Conservation (phyloP, 64 coral and sea anemone genomes). For the Acropora tenuis region DNA sequence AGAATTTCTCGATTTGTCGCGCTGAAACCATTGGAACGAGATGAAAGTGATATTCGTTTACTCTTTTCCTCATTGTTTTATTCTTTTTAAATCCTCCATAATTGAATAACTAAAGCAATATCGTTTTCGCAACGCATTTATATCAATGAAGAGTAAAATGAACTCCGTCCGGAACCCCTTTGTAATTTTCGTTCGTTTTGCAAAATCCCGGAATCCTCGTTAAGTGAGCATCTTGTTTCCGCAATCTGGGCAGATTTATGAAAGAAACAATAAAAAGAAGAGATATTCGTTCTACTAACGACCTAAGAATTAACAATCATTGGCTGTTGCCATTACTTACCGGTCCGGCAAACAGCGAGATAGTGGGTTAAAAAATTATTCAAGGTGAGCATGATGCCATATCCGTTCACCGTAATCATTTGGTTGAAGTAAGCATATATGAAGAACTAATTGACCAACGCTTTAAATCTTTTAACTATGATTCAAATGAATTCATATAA, state of each 20-base stretch:
- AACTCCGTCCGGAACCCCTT: background rate
- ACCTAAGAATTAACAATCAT: background rate
- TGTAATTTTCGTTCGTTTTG: constrained; percentile 11
- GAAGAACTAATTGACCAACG: too few species aligned
- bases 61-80: background rate
- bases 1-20: too few species aligned
- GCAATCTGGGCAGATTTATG: background rate
- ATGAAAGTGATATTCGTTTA: background rate
- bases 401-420: too few species aligned
- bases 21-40: too few species aligned
- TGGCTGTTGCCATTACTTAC: too few species aligned
- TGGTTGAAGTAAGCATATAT: too few species aligned
- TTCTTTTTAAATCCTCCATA: background rate
- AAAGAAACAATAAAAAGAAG: background rate
- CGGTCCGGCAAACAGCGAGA: too few species aligned
- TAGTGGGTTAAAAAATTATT: too few species aligned
- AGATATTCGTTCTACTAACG: background rate
- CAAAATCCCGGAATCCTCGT: background rate
- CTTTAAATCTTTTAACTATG: too few species aligned
- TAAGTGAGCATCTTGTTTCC: constrained; percentile 18
- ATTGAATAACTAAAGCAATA: constrained; percentile 38
- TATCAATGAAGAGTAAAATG: constrained; percentile 8
- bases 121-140: constrained; percentile 16
- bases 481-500: too few species aligned
- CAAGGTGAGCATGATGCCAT: too few species aligned